These are phyloP conservation scores for Cephus rjabovi DNA, from an alignment of 2,888 invertebrate species.

Conservation along the genomic window DNA sequence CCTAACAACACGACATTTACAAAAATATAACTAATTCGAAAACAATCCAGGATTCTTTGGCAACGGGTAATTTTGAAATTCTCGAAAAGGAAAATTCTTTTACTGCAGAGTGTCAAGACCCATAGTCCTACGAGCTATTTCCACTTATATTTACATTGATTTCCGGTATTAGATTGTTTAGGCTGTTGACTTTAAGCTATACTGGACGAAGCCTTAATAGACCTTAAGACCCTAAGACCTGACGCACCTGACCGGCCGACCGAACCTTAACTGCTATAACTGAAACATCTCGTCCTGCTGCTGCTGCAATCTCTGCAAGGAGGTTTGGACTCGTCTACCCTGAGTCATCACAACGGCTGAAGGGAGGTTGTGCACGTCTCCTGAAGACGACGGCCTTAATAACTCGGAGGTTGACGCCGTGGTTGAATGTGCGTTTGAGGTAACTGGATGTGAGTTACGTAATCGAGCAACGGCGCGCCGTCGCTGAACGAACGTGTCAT, in stretches of 20 bases:
- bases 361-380: slow-evolving; percentile 65
- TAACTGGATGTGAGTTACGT: slow-evolving; percentile 70
- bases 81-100: too few relatives aligned
- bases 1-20: too few relatives aligned
- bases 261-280: slow-evolving; percentile 76
- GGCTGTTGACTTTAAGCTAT: not conserved
- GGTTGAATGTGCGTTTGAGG: slow-evolving; percentile 64
- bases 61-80: too few relatives aligned
- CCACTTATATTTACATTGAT: slow-evolving; percentile 2
- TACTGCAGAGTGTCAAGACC: too few relatives aligned
- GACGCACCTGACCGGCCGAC: slow-evolving; percentile 22
- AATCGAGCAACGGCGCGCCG: slow-evolving; percentile 71
- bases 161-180: not conserved
- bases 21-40: too few relatives aligned
- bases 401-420: slow-evolving; percentile 57
- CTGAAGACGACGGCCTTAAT: slow-evolving; percentile 69
- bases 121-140: not conserved
- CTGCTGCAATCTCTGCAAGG: slow-evolving; percentile 83
- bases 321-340: slow-evolving; percentile 82
- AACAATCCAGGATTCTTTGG: too few relatives aligned
- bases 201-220: not conserved
- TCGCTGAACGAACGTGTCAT: slow-evolving; percentile 69
- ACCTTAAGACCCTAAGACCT: slow-evolving; percentile 8
- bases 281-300: slow-evolving; percentile 92
- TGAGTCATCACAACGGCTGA: slow-evolving; percentile 81